Evolutionary conservation across 2,113 vertebrate genomes (phyloP), one percentile per base, ranked within the genome.

Genomic region (Spilogale gracilis): DNA sequence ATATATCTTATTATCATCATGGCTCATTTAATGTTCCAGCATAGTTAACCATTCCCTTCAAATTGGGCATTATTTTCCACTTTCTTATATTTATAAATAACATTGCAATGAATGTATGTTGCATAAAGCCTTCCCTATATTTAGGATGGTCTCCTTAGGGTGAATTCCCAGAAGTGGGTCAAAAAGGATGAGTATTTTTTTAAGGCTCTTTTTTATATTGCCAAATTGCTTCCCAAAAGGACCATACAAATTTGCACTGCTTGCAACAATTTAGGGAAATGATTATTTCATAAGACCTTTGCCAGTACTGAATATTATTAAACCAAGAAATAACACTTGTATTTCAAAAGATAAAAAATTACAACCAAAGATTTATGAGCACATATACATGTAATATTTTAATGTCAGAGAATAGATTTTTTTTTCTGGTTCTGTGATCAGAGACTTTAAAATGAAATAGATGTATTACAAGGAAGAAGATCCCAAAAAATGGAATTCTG

Each of bases 181-280:
- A 91, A 79, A 94, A 95, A n/a, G 71, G 38, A 85, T 94, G 81
- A 54, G 58, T 71, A 63, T 97, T 96, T 97, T 97, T 97, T 96
- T 88, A 97, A 95, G 71, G 60, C 45, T 81, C 9, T 87, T 94
- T 97, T 93, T 94, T 79, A 61, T 96, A 56, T 89, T 89, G 94
- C 93, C 84, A 97, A 98, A 95, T 94, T 95, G 43, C 88, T 97
- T 98, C 97, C 92, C 95, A 95, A 97, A 98, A 96, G 81, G 84
- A 14, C 43, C 43, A 1, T 93, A 67, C 65, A 96, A 95, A 98
- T 98, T 94, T 97, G 85, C 94, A 93, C 38, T 81, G 76, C 93
- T 98, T 85, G 67, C 90, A 93, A 89, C 65, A 95, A 94, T 96
- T 96, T 95, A 94, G 60, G 80, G 85, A 97, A 96, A 93, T 91